A percentile compares a stretch with the other conserved stretches of the same genome.
These are phyloP conservation scores for Stenoptilia bipunctidactyla DNA, from an alignment of 2,888 invertebrate species.

Conservation along the genomic window DNA sequence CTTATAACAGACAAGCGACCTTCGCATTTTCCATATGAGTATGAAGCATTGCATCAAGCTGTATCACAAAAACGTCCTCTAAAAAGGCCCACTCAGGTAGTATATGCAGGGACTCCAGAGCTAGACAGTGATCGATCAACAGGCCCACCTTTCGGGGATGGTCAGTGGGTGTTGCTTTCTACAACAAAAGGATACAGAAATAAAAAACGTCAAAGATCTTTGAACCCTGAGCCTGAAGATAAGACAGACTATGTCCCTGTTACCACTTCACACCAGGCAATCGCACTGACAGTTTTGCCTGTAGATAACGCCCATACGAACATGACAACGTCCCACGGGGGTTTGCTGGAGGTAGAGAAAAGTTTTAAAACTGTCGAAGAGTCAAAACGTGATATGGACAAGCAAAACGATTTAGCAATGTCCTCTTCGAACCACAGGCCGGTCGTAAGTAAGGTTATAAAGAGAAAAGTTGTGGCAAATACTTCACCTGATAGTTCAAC, in stretches of 20 bases:
- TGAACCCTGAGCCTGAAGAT: constrained; percentile 30
- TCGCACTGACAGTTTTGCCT: constrained; percentile 80
- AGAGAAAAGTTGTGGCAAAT: constrained; percentile 40
- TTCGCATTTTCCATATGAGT: constrained; percentile 57
- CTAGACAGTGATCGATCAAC: constrained; percentile 60
- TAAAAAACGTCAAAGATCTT: constrained; percentile 56
- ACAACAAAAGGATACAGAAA: constrained; percentile 82
- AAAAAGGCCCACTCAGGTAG: constrained; percentile 55
- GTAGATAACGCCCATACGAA: constrained; percentile 73
- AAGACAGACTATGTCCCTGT: constrained; percentile 33
- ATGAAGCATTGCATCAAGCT: constrained; percentile 51
- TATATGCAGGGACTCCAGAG: constrained; percentile 56
- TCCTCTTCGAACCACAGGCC: constrained; percentile 37
- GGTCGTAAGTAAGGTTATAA: constrained; percentile 34
- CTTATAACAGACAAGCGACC: constrained; percentile 61
- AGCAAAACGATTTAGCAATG: constrained; percentile 39
- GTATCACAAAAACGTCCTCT: constrained; percentile 39
- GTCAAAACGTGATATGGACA: constrained; percentile 51
- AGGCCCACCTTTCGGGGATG: constrained; percentile 76
- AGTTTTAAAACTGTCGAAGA: constrained; percentile 80
- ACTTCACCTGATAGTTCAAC: constrained; percentile 68
- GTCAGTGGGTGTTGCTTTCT: constrained; percentile 83
- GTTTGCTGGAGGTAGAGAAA: constrained; percentile 80
- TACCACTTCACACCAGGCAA: constrained; percentile 60
- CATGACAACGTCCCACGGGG: constrained; percentile 79